Base-by-base conservation (phyloP, 2,888 invertebrate species). In the Drosophila algonquin region DNA sequence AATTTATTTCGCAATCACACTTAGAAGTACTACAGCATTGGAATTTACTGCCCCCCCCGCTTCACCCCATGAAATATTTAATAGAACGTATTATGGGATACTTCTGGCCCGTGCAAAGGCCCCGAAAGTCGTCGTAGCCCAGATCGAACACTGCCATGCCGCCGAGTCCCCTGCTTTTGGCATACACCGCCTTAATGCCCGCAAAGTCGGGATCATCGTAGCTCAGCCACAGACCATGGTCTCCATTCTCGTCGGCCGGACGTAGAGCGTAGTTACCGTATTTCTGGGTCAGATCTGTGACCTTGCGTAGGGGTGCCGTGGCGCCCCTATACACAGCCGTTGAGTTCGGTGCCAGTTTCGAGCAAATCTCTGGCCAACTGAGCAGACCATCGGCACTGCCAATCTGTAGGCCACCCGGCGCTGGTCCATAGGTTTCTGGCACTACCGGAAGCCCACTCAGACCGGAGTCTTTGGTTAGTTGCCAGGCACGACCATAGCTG, bases 121-220 rank as follows among this genome's bases (percentile, higher is more conserved):
- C 97, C 40, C 95, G 94, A 93, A 96, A 96, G 90, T 97, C 97
- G 79, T 97, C 97, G 91, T 95, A 92, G 0, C 96, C 95, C 18
- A 97, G 92, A 79, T 97, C 97, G 53, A 94, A 93, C 24, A 97
- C 92, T 0, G 96, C 95, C 10, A 97, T 93, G 18, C 97, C 97
- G 10, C 96, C 97, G 1, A 97, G 93, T 24, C 94, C 95, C 90
- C 95, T 96, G 1, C 94, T 94, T 81, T 95, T 94, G 52, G 93
- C 95, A 89, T 95, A 97, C 10, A 93, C 91, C 0, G 96, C 96
- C 90, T 97, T 97, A 85, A 95, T 94, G 35, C 95, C 96, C 46
- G 95, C 96, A 0, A 96, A 96, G 81, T 97, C 96, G 0, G 96
- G 95, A 90, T 97, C 97, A 87, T 97, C 97, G 90, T 95, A 97